Percentiles rank a stretch among this genome's conserved stretches.
Evolutionary conservation across 2,888 invertebrate genomes (phyloP).

Genomic region (Stratiomys singularior): DNA sequence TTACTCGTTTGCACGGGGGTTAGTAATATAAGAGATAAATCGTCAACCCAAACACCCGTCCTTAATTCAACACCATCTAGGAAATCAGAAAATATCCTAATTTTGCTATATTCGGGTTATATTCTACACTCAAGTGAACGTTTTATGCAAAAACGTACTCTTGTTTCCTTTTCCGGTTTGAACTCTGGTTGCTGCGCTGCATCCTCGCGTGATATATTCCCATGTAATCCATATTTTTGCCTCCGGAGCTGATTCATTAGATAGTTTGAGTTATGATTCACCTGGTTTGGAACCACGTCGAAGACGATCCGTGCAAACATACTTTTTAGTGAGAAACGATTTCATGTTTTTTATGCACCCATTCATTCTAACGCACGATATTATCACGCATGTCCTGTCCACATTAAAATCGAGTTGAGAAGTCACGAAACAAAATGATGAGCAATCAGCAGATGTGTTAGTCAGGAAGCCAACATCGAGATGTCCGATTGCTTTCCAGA

Average conservation of each 20-base stretch:
- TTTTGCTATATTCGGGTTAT: too few species aligned
- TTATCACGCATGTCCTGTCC: slow-evolving; percentile 19
- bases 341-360: not conserved
- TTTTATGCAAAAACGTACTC: too few species aligned
- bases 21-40: too few species aligned
- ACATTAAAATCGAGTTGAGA: slow-evolving; percentile 40
- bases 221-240: too few species aligned
- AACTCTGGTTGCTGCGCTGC: too few species aligned
- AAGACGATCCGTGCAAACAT: not conserved
- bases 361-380: not conserved
- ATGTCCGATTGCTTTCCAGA: slow-evolving; percentile 8
- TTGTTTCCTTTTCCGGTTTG: too few species aligned
- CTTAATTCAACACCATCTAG: too few species aligned
- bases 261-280: slow-evolving; percentile 26
- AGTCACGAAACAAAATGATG: slow-evolving; percentile 43
- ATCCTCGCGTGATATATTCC: too few species aligned
- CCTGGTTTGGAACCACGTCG: slow-evolving; percentile 3
- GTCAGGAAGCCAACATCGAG: slow-evolving; percentile 35
- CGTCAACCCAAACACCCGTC: too few species aligned
- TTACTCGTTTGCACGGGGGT: too few species aligned
- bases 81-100: too few species aligned
- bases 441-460: slow-evolving; percentile 26
- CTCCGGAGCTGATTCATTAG: too few species aligned
- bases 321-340: slow-evolving; percentile 4
- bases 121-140: not conserved